A percentile compares a stretch with the other conserved stretches of the same genome.
phyloP scores from a whole-genome alignment of 1,140 invertebrate genomes.

The Ylistrum balloti region DNA sequence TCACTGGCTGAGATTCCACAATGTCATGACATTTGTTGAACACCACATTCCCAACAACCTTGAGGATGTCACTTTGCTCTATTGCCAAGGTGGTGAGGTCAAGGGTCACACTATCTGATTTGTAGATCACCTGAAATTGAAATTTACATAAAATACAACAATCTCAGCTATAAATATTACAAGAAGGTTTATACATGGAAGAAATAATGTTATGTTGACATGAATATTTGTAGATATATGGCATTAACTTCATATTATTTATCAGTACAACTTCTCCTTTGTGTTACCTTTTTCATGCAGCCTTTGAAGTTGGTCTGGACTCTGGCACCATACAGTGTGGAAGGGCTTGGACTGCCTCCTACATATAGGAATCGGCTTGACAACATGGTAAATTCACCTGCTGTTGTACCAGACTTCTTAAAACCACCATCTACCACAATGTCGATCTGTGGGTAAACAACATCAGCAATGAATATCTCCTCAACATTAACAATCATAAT shows the following conservation, averaged over 20 bases:
- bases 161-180: no score
- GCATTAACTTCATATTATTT: no score
- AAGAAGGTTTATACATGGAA: not conserved
- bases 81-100: constrained; percentile 94
- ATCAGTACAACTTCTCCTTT: not conserved
- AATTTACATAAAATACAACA: no score
- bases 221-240: no score
- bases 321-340: constrained; percentile 89
- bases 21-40: constrained; percentile 93
- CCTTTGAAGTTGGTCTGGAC: constrained; percentile 96
- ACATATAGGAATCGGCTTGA: constrained; percentile 93
- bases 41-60: constrained; percentile 93
- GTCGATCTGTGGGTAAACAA: constrained; percentile 73
- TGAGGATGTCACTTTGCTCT: constrained; percentile 92
- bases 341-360: constrained; percentile 92
- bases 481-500: no score
- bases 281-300: constrained; percentile 94
- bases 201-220: not conserved
- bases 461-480: not conserved
- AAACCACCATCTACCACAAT: constrained; percentile 96
- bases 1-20: constrained; percentile 92
- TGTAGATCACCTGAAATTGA: constrained; percentile 91
- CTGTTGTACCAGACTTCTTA: constrained; percentile 94
- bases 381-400: constrained; percentile 94
- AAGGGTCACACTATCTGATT: constrained; percentile 92